Evolutionary conservation across 2,797 vertebrate species (phyloP).

Genomic region (Dallia pectoralis): DNA sequence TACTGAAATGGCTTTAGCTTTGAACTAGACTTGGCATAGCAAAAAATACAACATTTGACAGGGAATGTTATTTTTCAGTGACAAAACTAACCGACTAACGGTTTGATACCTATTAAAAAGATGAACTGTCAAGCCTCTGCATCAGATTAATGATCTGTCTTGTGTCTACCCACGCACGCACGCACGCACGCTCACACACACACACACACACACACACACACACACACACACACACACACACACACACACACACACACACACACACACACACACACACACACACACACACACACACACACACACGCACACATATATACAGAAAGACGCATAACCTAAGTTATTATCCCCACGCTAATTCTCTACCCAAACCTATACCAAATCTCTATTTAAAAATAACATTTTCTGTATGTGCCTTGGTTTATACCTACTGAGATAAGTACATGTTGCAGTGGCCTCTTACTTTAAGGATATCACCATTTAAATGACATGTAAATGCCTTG

Average conservation of each 20-base stretch:
- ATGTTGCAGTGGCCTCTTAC: not conserved
- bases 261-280: not conserved
- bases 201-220: conserved; percentile 10
- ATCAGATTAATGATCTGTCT: conserved; percentile 21
- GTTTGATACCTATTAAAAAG: conserved; percentile 23
- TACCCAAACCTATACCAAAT: too few relatives aligned
- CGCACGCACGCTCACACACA: conserved; percentile 15
- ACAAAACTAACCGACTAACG: conserved; percentile 31
- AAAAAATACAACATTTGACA: conserved; percentile 28
- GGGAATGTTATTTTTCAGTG: conserved; percentile 35
- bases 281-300: not conserved
- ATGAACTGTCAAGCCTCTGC: conserved; percentile 35
- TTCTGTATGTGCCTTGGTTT: not conserved
- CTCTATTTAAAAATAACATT: too few relatives aligned
- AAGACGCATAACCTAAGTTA: too few relatives aligned
- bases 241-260: not conserved
- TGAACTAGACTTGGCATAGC: conserved; percentile 13
- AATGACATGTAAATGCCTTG: conserved; percentile 50
- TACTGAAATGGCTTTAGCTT: not conserved
- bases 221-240: conserved; percentile 17
- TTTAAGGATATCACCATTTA: conserved; percentile 30
- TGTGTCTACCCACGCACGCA: not conserved
- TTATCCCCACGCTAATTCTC: too few relatives aligned
- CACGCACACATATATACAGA: not conserved
- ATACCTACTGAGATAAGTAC: too few relatives aligned